Evolutionary conservation across 2,113 vertebrate genomes (phyloP), one percentile per base, ranked within the genome.

Genomic region (Anser cygnoides): DNA sequence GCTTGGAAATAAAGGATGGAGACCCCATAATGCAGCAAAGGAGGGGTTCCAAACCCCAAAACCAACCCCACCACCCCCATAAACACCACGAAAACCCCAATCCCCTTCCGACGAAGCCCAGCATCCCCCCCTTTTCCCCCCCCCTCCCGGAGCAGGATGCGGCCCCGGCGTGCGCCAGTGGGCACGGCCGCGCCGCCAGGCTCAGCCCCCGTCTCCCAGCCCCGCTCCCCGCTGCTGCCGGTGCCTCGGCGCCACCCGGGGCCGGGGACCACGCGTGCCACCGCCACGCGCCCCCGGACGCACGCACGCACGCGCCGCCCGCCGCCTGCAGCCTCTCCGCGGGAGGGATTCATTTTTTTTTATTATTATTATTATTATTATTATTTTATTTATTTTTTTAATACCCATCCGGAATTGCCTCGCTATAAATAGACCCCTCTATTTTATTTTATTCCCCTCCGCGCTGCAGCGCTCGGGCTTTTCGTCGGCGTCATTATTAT

Each of bases 91-190:
- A 49, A 49, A 49, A 3, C 61, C 59, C 59, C 59, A 21, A 25
- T n/a, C n/a, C n/a, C 59, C 46, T 49, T 21, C 46, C 46, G 46
- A 49, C 20, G 10, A 21, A 49, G 10, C 46, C 46, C 46, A 49
- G 46, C 46, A 21, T 6, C 46, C 19, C 46, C 46, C 15, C 6
- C 15, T 44, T 44, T 17, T 44, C 35, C 22, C 35, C 26, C 16
- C 22, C 22, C 35, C 37, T 72, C 54, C 74, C 16, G 13, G 12
- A 9, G 88, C 89, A 86, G 89, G 89, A 87, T 91, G 81, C 8
- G 52, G 65, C 90, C 75, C 66, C 79, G 77, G 90, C 49, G 29
- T 84, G 35, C 18, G 67, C 41, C 88, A 10, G 95, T 93, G 95
- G 95, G 95, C 95, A 70, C 82, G 85, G 95, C 61, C 23, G 35